Conservation (phyloP, 2,797 vertebrate species). For the Iguana delicatissima region DNA sequence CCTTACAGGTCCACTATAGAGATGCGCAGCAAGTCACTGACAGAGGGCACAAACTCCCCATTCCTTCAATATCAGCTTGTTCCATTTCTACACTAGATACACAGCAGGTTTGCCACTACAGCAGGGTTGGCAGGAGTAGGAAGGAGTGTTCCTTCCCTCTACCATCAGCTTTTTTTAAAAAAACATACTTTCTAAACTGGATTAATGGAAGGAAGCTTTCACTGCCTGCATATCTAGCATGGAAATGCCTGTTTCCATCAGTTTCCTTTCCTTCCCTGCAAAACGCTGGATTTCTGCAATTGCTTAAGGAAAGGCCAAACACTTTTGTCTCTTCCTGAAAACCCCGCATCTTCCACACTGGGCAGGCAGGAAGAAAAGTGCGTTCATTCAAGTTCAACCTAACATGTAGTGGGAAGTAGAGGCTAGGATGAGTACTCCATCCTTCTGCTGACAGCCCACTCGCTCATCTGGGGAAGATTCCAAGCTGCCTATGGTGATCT, state of each 20-base stretch:
- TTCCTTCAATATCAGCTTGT: not conserved
- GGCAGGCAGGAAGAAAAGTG: not conserved
- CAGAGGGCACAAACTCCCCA: not conserved
- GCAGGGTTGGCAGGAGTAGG: not conserved
- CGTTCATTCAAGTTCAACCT: not conserved
- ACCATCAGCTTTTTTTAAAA: not conserved
- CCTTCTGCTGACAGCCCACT: not conserved
- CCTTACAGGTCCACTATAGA: not conserved
- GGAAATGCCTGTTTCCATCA: too few relatives aligned
- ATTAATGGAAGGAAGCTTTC: too few relatives aligned
- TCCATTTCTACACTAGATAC: not conserved
- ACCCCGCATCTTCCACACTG: not conserved
- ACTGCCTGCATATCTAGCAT: too few relatives aligned
- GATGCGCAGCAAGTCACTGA: not conserved
- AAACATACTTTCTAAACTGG: not conserved
- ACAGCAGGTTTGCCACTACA: not conserved
- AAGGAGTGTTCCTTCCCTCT: not conserved
- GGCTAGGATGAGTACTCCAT: not conserved
- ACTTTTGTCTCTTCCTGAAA: not conserved
- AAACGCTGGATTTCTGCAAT: too few relatives aligned
- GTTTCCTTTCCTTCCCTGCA: not conserved
- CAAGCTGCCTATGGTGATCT: not conserved
- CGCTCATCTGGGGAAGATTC: not conserved
- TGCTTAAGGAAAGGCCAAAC: not conserved
- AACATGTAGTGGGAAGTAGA: not conserved